A percentile compares a stretch with the other conserved stretches of the same genome.
Conservation (phyloP, 2,113 vertebrate species). For the Notothenia coriiceps region DNA sequence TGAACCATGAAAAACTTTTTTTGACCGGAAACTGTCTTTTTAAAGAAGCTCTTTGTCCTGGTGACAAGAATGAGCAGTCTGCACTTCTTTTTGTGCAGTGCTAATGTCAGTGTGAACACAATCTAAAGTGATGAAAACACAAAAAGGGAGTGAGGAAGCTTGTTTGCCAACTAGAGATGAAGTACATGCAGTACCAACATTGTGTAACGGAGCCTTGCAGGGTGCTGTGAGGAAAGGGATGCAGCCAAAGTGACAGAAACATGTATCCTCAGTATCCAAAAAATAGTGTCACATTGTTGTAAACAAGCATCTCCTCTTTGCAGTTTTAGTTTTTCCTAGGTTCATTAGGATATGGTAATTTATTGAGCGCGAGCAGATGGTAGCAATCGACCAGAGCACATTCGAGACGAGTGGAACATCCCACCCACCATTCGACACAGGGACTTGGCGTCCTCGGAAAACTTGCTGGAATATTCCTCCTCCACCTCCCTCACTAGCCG, state of each 20-base stretch:
- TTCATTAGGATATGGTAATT: no score
- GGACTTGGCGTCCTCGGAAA: conserved; percentile 89
- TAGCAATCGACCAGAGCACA: background rate
- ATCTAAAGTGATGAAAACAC: no score
- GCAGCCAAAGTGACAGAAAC: background rate
- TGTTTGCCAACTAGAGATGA: background rate
- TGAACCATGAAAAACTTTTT: background rate
- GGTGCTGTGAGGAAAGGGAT: no score
- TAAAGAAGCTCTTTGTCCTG: background rate
- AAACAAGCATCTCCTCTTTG: background rate
- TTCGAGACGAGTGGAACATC: background rate
- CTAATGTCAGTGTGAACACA: background rate
- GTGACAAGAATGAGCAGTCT: no score
- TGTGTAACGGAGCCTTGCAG: no score
- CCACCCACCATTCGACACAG: conserved; percentile 91
- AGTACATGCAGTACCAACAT: background rate
- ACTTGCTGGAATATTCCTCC: conserved; percentile 93
- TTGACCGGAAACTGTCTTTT: background rate
- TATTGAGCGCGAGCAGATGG: conserved; percentile 10
- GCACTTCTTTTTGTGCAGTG: background rate
- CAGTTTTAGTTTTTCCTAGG: background rate
- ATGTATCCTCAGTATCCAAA: background rate
- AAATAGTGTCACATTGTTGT: background rate
- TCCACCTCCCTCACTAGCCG: conserved; percentile 91
- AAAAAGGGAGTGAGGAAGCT: background rate